Conservation (phyloP, 2,888 invertebrate species). For the Torymus tubicola region DNA sequence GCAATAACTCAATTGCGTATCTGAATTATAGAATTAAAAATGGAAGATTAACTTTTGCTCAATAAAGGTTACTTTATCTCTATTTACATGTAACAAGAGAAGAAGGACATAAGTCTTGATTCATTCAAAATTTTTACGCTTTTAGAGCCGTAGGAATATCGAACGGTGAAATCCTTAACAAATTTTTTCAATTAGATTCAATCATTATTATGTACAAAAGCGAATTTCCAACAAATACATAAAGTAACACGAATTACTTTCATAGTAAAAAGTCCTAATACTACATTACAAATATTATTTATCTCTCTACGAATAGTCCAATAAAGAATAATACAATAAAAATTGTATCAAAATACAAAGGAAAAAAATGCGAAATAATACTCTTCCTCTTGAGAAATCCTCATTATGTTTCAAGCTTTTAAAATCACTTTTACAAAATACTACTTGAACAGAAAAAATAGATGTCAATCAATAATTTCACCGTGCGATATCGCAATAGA, state of each 20-base stretch:
- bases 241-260: conserved; percentile 4
- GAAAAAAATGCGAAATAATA: conserved; percentile 22
- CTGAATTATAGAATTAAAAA: neutral
- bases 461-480: conserved; percentile 50
- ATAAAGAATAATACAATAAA: conserved; percentile 9
- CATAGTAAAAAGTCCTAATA: neutral
- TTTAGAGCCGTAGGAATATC: conserved; percentile 24
- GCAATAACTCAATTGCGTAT: neutral
- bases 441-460: conserved; percentile 17
- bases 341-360: conserved; percentile 30
- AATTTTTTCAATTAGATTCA: neutral
- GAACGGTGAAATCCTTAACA: conserved; percentile 45
- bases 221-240: conserved; percentile 5
- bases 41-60: conserved; percentile 4
- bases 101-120: conserved; percentile 7
- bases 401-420: neutral
- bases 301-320: neutral
- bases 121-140: conserved; percentile 22
- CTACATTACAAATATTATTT: neutral
- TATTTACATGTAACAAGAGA: conserved; percentile 16
- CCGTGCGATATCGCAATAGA: conserved; percentile 55
- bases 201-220: conserved; percentile 31
- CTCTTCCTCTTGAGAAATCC: conserved; percentile 6
- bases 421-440: conserved; percentile 5
- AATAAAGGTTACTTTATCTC: neutral